Evolutionary conservation across 2,797 vertebrate species (phyloP), one percentile per base, ranked within the genome.

Genomic region (Silurus lanzhouensis): DNA sequence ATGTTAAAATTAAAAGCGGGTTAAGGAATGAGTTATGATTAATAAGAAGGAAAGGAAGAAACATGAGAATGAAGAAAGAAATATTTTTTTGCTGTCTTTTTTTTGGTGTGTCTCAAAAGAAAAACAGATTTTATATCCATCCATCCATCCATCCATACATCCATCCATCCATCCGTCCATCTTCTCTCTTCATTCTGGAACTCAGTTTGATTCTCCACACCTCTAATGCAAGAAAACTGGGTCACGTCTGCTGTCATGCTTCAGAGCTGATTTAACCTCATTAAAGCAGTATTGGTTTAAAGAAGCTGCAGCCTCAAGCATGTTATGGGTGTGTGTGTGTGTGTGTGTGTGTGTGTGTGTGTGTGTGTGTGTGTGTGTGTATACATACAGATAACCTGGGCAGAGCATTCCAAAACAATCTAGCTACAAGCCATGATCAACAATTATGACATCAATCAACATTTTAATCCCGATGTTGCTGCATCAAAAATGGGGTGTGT

Each of bases 221-320:
- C 19, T 25, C 72, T 38, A 6, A 19, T 20, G 25, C 25, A 48
- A 60, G 55, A 77, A 61, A 85, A 87, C 31, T 82, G 75, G 83
- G 83, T 80, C 83, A 78, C 52, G 48, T 61, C 52, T 46, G 44
- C 83, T 27, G 66, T 71, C 64, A 76, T 3, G 79, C 19, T 46
- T 72, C 70, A 71, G 52, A 48, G 27, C 19, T 67, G 27, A 85
- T 82, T 83, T 66, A 71, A 83, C 48, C 84, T 46, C 48, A 72
- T 48, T 66, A 25, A 38, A 15, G 38, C 19, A 79, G 67, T 52
- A 71, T 48, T 6, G n/a, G 63, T n/a, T 48, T 66, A 19, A 48
- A 15, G 63, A 67, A 25, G 44, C 60, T 44, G 31, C 12, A 80
- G 38, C 14, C 19, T 61, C 20, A 12, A 63, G 77, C 22, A 6